phyloP scores from a whole-genome alignment of 2,888 invertebrate genomes.

The Hydrotaea cyrtoneurina region DNA sequence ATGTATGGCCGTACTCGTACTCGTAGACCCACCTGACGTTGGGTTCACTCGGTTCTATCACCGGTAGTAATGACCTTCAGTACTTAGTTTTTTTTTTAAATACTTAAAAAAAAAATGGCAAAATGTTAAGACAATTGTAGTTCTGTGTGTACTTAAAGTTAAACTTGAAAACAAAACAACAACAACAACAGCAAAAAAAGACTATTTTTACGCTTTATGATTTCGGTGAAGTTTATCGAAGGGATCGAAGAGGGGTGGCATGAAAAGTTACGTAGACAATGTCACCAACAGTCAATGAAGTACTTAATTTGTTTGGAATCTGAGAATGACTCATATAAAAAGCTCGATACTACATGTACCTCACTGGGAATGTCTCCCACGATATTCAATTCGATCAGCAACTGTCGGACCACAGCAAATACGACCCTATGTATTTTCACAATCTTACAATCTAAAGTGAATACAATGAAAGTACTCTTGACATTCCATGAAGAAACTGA shows the following conservation, averaged over 20 bases:
- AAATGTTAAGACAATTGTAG: constrained; percentile 44
- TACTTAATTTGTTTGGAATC: no score
- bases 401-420: no score
- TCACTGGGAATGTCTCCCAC: no score
- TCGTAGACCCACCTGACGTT: constrained; percentile 32
- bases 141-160: constrained; percentile 37
- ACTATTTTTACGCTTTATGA: constrained; percentile 44
- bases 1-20: neutral
- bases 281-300: no score
- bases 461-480: no score
- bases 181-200: neutral
- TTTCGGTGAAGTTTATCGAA: constrained; percentile 44
- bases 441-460: no score
- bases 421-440: no score
- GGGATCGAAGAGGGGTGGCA: neutral
- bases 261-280: neutral
- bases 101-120: constrained; percentile 8
- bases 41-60: constrained; percentile 10
- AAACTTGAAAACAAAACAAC: neutral
- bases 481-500: no score
- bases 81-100: constrained; percentile 43
- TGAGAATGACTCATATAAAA: no score
- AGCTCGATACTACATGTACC: no score
- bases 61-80: constrained; percentile 65
- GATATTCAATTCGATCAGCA: no score